phyloP scores from a whole-genome alignment of 2,113 vertebrate genomes.

The Ammospiza nelsoni region DNA sequence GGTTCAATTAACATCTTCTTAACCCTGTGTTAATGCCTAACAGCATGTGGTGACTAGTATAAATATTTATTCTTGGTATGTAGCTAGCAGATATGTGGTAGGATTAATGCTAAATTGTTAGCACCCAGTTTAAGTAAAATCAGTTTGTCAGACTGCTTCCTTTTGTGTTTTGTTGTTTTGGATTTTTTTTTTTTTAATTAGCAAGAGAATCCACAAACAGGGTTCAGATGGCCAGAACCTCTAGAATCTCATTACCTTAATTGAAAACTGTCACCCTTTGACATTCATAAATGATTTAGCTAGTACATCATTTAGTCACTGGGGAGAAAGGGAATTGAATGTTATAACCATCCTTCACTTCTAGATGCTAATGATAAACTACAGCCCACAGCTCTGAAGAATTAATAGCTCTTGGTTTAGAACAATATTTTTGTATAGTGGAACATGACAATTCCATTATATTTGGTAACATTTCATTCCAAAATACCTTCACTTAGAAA shows the following conservation, averaged over 20 bases:
- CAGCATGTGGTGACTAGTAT: background rate
- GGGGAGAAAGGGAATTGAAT: background rate
- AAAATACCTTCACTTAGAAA: background rate
- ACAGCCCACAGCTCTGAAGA: conserved; percentile 8
- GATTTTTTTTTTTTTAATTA: background rate
- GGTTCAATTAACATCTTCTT: background rate
- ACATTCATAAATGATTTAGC: conserved; percentile 20
- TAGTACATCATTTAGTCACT: background rate
- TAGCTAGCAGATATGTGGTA: background rate
- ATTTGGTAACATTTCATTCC: background rate
- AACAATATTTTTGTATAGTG: background rate
- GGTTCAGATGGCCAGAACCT: conserved; percentile 21
- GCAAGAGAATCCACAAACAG: background rate
- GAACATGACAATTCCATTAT: background rate
- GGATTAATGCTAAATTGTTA: background rate
- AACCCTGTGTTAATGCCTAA: background rate
- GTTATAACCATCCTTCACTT: background rate
- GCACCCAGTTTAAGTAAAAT: background rate
- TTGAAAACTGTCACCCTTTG: conserved; percentile 33
- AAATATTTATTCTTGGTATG: background rate
- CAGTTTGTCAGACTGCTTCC: background rate
- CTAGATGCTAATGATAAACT: conserved; percentile 24
- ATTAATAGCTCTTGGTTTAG: conserved; percentile 31
- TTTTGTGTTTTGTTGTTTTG: background rate
- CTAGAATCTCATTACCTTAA: conserved; percentile 55